Evolutionary conservation across 1,140 invertebrate species (phyloP).

Genomic region (Drosophila micromelanica): DNA sequence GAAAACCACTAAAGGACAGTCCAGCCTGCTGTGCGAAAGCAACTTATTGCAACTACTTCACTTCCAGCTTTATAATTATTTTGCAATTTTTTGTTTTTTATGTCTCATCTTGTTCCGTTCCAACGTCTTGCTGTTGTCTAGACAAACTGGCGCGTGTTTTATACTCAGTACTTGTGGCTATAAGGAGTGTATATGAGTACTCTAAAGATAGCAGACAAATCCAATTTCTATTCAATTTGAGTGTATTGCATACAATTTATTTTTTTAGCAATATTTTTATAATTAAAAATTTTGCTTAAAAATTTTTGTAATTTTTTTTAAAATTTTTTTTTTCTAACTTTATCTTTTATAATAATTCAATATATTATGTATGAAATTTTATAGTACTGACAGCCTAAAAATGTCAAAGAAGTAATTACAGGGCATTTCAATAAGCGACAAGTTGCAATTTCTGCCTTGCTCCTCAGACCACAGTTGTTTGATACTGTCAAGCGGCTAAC

Average conservation of each 20-base stretch:
- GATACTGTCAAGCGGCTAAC: slow-evolving; percentile 22
- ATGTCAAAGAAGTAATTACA: neutral
- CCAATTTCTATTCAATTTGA: too few relatives aligned
- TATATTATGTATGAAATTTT: too few relatives aligned
- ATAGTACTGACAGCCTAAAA: too few relatives aligned
- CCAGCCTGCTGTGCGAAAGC: neutral
- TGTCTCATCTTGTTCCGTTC: slow-evolving; percentile 17
- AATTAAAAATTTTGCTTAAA: too few relatives aligned
- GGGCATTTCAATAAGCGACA: neutral
- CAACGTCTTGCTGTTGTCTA: slow-evolving; percentile 61
- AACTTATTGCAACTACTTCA: neutral
- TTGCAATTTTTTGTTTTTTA: slow-evolving; percentile 22
- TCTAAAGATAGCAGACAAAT: too few relatives aligned
- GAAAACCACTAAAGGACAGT: neutral
- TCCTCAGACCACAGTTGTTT: slow-evolving; percentile 13
- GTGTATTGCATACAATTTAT: too few relatives aligned
- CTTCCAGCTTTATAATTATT: slow-evolving; percentile 15
- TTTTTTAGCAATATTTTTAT: too few relatives aligned
- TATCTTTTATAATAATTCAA: too few relatives aligned
- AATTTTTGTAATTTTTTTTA: too few relatives aligned
- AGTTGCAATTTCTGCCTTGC: neutral
- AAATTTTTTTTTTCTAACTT: too few relatives aligned
- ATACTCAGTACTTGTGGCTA: slow-evolving; percentile 18
- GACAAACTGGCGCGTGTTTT: slow-evolving; percentile 63
- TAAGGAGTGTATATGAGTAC: neutral